Base-by-base conservation (phyloP, 2,113 vertebrate species). In the Symphodus melops region DNA sequence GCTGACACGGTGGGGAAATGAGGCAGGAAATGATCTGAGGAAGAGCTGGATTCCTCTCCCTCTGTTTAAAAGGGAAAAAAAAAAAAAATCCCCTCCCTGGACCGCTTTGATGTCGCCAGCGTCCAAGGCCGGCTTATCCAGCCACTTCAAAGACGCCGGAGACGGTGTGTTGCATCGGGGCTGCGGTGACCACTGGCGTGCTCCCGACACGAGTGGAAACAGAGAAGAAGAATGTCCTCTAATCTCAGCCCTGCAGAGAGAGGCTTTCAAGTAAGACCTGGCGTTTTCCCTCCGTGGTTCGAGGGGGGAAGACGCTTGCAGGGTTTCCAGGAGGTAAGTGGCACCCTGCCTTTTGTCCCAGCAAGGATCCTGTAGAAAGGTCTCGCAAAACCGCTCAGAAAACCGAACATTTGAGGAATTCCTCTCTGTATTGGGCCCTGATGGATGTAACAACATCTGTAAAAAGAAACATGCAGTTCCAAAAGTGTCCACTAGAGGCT, bases 171-270 rank as follows among this genome's bases (percentile, higher is more conserved):
- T 81, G 65, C 82, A 81, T 72, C 74, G 57, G 54, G 72, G 72
- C 72, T 4, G 60, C 51, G 59, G 77, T 81, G 85, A 80, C 84
- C 85, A 57, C 61, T 74, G 79, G 72, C 13, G 17, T 13, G 42
- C 39, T 78, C 48, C 49, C 41, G 12, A 51, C 76, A 58, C 5
- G 59, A 82, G 84, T 61, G 75, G 86, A 79, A 84, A 87, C 68
- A 71, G 77, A 70, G 77, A 86, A 70, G 77, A 86, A 77, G 70
- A 80, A 84, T 74, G 84, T 80, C 79, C 42, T 84, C 59, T 90
- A 85, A 92, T 92, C 90, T 91, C 69, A 73, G 66, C 42, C 79
- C 82, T 82, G 86, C 85, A 87, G 85, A 79, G 82, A 85, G 72
- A 37, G 36, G 80, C 81, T 87, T 88, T 92, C 78, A 75, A 60